Base-by-base conservation (phyloP, 2,888 invertebrate species). In the Hyposoter didymator region DNA sequence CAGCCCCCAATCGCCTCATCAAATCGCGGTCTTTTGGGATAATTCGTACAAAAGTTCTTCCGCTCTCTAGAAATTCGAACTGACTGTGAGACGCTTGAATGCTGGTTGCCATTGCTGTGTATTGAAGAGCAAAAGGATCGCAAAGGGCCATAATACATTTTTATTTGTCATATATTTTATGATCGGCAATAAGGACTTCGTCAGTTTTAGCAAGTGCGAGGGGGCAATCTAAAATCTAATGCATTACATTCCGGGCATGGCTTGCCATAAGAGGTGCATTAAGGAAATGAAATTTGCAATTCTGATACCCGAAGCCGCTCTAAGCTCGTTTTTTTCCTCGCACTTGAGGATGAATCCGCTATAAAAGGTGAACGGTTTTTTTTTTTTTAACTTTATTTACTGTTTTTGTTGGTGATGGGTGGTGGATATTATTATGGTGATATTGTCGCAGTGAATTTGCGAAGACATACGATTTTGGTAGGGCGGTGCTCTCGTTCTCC, bases 221-320 rank as follows among this genome's bases (percentile, higher is more conserved):
- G 10, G 39, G 28, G 59, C 59, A 59, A 59, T 59, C 59, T 59
- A 59, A 59, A 59, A 59, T 59, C 59, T 59, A 59, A 59, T 59
- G 59, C 59, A 59, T 59, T 59, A 59, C 28, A 59, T 59, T 59
- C 28, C 59, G 14, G 59, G 5, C 59, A 59, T 59, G 28, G 59
- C 28, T 59, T 28, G 59, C 59, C 59, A 69, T 52, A 55, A 66
- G 67, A 81, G 86, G 69, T 88, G 90, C 92, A 92, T 92, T 92
- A 92, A 90, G 90, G 89, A 92, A 90, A 92, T 92, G 91, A 92
- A 91, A 91, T 91, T 90, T 89, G 89, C 89, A 91, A 91, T 91
- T 88, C 89, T 88, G 87, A 92, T 89, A 81, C 72, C 83, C 69
- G 76, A 73, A 70, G 83, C 67, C 80, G 49, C 67, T 88, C 86